Percentiles rank a stretch among this genome's conserved stretches.
Conservation (phyloP, 2,888 invertebrate species). For the Aelia acuminata region DNA sequence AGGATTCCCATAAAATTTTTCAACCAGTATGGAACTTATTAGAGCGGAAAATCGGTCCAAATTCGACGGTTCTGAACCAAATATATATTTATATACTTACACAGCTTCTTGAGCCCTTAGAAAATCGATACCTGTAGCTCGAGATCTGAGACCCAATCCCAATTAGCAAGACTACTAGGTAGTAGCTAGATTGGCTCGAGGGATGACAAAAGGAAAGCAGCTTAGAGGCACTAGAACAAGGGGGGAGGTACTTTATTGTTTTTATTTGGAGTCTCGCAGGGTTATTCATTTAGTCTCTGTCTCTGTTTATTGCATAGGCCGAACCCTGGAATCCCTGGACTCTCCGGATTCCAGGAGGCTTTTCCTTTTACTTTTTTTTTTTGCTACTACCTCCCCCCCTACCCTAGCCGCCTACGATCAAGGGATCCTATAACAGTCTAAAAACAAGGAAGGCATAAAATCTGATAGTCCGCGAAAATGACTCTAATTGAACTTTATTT, state of each 20-base stretch:
- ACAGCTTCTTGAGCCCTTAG: not conserved
- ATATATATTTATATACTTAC: not conserved
- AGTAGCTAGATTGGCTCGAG: not conserved
- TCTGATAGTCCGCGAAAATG: too few species aligned
- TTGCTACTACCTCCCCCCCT: not conserved
- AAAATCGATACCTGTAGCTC: not conserved
- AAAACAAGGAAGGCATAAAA: too few species aligned
- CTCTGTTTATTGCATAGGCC: constrained; percentile 14
- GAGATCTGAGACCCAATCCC: not conserved
- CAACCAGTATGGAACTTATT: too few species aligned
- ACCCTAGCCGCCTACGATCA: not conserved
- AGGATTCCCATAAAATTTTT: too few species aligned
- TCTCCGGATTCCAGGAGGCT: not conserved
- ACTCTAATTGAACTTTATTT: too few species aligned
- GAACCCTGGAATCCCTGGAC: constrained; percentile 20
- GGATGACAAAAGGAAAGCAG: not conserved
- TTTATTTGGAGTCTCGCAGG: constrained; percentile 11
- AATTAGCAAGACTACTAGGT: not conserved
- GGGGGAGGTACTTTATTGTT: constrained; percentile 24
- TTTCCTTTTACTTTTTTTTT: constrained; percentile 21
- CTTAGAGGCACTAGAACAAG: not conserved
- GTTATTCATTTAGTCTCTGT: constrained; percentile 34
- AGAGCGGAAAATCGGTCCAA: too few species aligned
- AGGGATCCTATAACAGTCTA: too few species aligned
- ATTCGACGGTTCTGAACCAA: too few species aligned